Conservation (phyloP, 2,888 invertebrate species). For the Drosophila atripex region DNA sequence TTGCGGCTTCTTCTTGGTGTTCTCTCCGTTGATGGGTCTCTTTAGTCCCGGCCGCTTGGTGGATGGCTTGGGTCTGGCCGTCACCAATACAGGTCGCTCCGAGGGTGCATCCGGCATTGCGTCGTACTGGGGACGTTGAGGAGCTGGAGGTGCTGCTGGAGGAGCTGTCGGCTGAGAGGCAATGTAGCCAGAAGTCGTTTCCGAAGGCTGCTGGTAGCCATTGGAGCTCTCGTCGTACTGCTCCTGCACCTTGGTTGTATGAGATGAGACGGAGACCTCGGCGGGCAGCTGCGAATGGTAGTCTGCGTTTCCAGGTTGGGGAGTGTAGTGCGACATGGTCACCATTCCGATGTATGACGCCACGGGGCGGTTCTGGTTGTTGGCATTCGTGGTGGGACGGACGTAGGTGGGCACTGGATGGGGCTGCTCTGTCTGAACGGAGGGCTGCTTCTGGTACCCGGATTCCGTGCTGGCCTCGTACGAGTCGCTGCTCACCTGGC, state of each 20-base stretch:
- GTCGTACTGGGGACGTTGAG: constrained; percentile 57
- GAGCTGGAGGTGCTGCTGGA: constrained; percentile 47
- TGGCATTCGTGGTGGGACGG: constrained; percentile 54
- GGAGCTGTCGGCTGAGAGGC: constrained; percentile 56
- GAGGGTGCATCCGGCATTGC: constrained; percentile 41
- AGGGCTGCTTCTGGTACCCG: constrained; percentile 60
- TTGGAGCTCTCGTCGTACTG: constrained; percentile 56
- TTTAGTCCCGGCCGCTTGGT: constrained; percentile 74
- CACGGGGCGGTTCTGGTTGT: constrained; percentile 60
- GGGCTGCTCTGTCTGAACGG: constrained; percentile 56
- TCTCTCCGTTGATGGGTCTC: constrained; percentile 43
- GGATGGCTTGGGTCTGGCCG: constrained; percentile 81
- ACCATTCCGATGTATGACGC: constrained; percentile 76
- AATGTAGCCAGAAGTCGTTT: constrained; percentile 49
- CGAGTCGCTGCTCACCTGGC: constrained; percentile 47
- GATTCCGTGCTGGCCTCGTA: constrained; percentile 55
- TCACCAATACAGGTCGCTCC: constrained; percentile 83
- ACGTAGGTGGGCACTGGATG: constrained; percentile 49
- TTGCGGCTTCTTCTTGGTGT: constrained; percentile 49
- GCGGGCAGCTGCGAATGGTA: constrained; percentile 61
- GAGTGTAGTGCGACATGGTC: constrained; percentile 75
- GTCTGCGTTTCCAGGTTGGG: constrained; percentile 39
- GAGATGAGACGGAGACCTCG: constrained; percentile 80
- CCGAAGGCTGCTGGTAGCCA: constrained; percentile 47
- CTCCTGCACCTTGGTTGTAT: constrained; percentile 78